These are phyloP conservation scores for Zootermopsis nevadensis DNA, from an alignment of 2,888 invertebrate species.

Conservation along the genomic window DNA sequence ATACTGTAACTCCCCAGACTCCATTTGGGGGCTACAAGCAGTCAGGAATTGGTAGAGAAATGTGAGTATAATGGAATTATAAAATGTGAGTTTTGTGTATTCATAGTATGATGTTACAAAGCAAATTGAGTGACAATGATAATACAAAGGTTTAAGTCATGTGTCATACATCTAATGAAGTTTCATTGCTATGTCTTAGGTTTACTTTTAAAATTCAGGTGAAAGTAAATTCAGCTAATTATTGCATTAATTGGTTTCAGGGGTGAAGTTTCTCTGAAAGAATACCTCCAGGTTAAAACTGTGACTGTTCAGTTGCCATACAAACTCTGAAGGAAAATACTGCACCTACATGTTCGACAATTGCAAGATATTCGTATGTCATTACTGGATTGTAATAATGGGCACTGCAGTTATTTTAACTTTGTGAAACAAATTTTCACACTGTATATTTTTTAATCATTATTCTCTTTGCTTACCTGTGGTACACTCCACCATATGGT, in stretches of 20 bases:
- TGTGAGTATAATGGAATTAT: constrained; percentile 58
- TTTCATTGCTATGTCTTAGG: neutral
- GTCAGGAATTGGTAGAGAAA: constrained; percentile 94
- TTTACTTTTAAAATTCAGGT: neutral
- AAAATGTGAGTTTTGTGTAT: too few relatives aligned
- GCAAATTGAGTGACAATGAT: neutral
- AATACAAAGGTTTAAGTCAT: neutral
- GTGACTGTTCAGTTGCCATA: constrained; percentile 79
- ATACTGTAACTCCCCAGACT: constrained; percentile 81
- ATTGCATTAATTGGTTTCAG: constrained; percentile 63
- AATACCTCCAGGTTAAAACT: constrained; percentile 95
- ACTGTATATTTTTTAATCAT: too few relatives aligned
- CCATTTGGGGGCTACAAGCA: constrained; percentile 98
- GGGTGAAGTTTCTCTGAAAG: constrained; percentile 91
- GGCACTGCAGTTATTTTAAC: too few relatives aligned
- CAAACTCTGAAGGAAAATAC: constrained; percentile 65
- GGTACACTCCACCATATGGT: too few relatives aligned
- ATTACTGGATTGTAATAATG: too few relatives aligned
- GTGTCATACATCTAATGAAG: neutral
- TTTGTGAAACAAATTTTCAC: too few relatives aligned
- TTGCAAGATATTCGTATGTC: too few relatives aligned
- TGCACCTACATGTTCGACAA: too few relatives aligned
- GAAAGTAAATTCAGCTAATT: neutral
- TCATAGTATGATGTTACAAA: neutral
- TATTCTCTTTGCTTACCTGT: too few relatives aligned